phyloP scores from a whole-genome alignment of 2,888 invertebrate species.

The Nycteola revayana region DNA sequence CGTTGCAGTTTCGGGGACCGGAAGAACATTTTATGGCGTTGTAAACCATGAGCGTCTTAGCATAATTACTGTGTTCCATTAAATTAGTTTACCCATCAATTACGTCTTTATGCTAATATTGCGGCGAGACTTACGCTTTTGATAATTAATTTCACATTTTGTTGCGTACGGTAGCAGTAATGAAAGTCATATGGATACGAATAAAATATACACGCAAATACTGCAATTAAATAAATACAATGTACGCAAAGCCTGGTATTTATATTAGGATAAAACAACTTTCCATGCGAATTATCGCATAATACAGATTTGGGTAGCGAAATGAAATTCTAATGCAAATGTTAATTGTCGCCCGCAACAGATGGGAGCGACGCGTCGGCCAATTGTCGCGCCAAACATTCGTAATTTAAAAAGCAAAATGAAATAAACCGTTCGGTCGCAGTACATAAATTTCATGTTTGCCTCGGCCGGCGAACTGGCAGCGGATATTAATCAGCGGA shows the following conservation, averaged over 20 bases:
- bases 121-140: conserved; percentile 39
- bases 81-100: conserved; percentile 76
- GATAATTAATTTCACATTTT: conserved; percentile 39
- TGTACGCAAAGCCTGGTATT: conserved; percentile 7
- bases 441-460: conserved; percentile 82
- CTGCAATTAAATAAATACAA: neutral
- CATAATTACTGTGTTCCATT: conserved; percentile 76
- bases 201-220: neutral
- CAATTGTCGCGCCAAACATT: conserved; percentile 78
- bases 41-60: conserved; percentile 76
- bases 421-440: conserved; percentile 76
- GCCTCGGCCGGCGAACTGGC: conserved; percentile 76
- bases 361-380: conserved; percentile 70
- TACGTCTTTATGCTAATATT: conserved; percentile 68
- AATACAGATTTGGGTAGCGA: conserved; percentile 35
- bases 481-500: conserved; percentile 81
- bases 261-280: conserved; percentile 16
- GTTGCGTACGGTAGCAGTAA: conserved; percentile 23
- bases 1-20: conserved; percentile 72
- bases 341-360: conserved; percentile 73
- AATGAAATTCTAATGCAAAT: conserved; percentile 65
- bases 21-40: conserved; percentile 75
- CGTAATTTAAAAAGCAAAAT: conserved; percentile 80
- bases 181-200: conserved; percentile 14
- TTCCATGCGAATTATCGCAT: conserved; percentile 24